phyloP scores from a whole-genome alignment of 2,888 invertebrate species.

The Heliconius sara region DNA sequence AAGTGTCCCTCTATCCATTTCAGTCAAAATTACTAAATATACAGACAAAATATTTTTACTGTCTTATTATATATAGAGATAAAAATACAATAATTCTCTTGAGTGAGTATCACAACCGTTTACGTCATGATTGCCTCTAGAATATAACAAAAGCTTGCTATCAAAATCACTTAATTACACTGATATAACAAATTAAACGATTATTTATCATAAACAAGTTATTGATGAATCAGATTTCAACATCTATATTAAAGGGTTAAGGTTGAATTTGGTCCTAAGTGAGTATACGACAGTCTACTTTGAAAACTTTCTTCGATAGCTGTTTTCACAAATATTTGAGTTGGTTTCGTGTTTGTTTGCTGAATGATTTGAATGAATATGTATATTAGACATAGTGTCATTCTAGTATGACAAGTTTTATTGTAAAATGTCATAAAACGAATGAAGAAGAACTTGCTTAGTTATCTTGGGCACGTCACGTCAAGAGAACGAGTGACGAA shows the following conservation, averaged over 20 bases:
- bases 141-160: background rate
- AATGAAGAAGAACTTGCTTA: too few species aligned
- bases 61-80: too few species aligned
- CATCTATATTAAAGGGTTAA: background rate
- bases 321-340: constrained; percentile 23
- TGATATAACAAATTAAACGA: constrained; percentile 36
- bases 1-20: too few species aligned
- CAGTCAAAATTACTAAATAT: too few species aligned
- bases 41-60: too few species aligned
- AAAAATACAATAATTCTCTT: too few species aligned
- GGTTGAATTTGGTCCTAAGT: background rate
- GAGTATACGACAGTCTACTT: constrained; percentile 12
- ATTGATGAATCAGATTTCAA: background rate
- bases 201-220: constrained; percentile 33
- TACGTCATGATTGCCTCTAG: too few species aligned
- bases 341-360: constrained; percentile 13
- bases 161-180: constrained; percentile 25
- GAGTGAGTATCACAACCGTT: too few species aligned
- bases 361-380: too few species aligned
- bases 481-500: too few species aligned
- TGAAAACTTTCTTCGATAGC: constrained; percentile 32
- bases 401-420: background rate
- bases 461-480: too few species aligned
- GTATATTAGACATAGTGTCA: background rate
- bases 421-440: too few species aligned